Evolutionary conservation across 2,113 vertebrate species (phyloP).

Genomic region (Syrrhaptes paradoxus): DNA sequence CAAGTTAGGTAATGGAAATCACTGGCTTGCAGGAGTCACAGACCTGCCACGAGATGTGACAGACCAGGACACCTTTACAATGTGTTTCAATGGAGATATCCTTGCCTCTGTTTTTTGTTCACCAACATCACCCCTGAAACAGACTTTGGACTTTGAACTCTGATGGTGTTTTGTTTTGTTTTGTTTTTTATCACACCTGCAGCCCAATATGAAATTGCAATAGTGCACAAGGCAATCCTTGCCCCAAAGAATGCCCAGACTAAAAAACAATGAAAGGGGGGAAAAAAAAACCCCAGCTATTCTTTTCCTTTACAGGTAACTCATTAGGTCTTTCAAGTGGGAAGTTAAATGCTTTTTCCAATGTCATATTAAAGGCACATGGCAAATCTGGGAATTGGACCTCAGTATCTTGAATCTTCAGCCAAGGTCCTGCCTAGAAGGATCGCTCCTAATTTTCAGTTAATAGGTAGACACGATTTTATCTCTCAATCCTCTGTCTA

Average conservation of each 20-base stretch:
- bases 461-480: background rate
- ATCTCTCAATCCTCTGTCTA: background rate
- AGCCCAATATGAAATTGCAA: background rate
- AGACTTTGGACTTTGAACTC: background rate
- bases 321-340: background rate
- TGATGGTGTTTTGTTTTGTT: background rate
- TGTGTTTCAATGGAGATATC: background rate
- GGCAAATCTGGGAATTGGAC: background rate
- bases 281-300: fast-evolving
- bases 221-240: background rate
- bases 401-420: background rate
- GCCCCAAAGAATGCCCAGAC: background rate
- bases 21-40: background rate
- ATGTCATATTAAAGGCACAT: background rate
- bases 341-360: background rate
- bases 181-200: background rate
- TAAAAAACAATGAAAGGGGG: background rate
- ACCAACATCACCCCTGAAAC: background rate
- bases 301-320: background rate
- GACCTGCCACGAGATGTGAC: background rate
- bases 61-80: background rate
- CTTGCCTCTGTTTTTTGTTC: background rate
- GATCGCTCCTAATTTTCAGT: background rate
- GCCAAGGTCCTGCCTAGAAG: background rate
- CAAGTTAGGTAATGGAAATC: background rate